Base-by-base conservation (phyloP, 2,113 vertebrate species). In the Tenrec ecaudatus region DNA sequence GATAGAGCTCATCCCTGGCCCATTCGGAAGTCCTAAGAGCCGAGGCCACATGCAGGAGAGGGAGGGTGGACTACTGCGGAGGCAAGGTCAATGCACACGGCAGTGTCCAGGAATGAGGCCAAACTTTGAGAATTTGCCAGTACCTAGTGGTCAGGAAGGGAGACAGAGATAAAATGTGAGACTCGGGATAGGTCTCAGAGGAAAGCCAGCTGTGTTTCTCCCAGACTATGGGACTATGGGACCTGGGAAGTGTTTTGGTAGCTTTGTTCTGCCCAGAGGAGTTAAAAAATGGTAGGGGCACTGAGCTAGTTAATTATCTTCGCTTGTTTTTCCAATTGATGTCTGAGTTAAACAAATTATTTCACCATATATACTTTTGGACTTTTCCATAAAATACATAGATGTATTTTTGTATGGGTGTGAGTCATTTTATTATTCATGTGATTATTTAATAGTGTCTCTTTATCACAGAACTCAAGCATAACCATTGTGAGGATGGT, bases 321-420 rank as follows among this genome's bases (percentile, higher is more conserved):
- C 23, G 38, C 73, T 79, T 75, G 20, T 82, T 25, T 92, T 89
- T 22, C 20, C 3, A 5, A 0, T 16, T 22, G 38, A 16, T 94
- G 22, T 77, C 27, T 75, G 5, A 62, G 0, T 77, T 40, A 89
- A 75, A 12, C 0, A 68, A 53, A 20, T 4, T 6, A 91, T 20
- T 53, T 81, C 3, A 38, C 3, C 7, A 43, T 22, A 68, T 0
- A 82, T 0, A 15, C 0, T 29, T 85, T 87, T 75, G 84, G 71
- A 84, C 36, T 93, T 62, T 71, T 75, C 62, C 40, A 11, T 73
- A 85, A 78, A 87, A 66, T n/a, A n/a, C 79, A 19, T n/a, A 58
- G 29, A n/a, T 1, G 15, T 31, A 1, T 43, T 73, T 80, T 81
- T 36, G 31, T 17, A 71, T 85, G 57, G 6, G 38, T n/a, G 90